Evolutionary conservation across 37 sponge, comb jelly and placozoan species (phyloP), one percentile per base, ranked within the genome.

Genomic region (Hormiphora californensis): DNA sequence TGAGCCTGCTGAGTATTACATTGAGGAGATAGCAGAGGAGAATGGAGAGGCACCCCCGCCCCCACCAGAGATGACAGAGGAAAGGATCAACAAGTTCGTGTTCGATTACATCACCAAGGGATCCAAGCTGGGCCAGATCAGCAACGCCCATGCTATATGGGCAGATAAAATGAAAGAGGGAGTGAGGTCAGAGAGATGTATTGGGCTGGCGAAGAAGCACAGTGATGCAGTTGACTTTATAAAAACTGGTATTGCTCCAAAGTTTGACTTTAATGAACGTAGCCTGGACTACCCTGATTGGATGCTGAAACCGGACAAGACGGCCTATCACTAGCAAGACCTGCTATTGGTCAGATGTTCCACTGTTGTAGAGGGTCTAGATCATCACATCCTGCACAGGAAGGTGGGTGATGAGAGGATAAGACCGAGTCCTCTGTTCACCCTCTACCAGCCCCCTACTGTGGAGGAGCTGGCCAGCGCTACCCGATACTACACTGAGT

Each of bases 71-170:
- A 37, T 88, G n/a, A 53, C 54, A 5, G 67, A 46, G 54, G 23
- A 3, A 31, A 4, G 73, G 1, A 54, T 88, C 54, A 46, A 68
- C 55, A 54, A 68, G 11, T 88, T 88, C 51, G 63, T 88, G 32
- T 46, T 68, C 63, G 39, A 88, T 54, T 88, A 88, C 78, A 88
- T 88, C 31, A 68, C 53, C 30, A 88, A 67, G 53, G 88, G 67
- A 8, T 73, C 81, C 46, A 55, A 69, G 36, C 69, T 88, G 40
- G 88, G 88, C 0, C 81, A 54, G 81, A 88, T 88, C 81, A 46
- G 63, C 81, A 88, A 69, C 88, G 88, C 88, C 21, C 88, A 88
- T 81, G 69, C 54, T 36, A 69, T 68, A 23, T 54, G 57, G 88
- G 69, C 88, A 1, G 88, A 88, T 54, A n/a, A 40, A 40, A 33